Conservation (phyloP, 2,888 invertebrate genomes). For the Dascillus cervinus region DNA sequence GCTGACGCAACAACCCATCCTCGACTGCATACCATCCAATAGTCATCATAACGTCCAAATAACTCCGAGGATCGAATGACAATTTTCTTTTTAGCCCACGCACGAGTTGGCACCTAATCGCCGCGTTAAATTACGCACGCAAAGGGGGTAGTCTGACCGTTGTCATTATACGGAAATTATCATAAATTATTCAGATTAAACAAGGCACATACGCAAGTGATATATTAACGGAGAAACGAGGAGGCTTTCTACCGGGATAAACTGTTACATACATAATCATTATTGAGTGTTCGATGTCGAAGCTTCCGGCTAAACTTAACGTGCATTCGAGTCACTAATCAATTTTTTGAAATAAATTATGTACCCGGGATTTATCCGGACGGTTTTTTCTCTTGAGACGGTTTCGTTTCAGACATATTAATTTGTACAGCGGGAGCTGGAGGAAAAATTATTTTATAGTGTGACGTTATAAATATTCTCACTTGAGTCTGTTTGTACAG, state of each 20-base stretch:
- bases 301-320: conserved; percentile 17
- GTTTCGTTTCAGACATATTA: conserved; percentile 6
- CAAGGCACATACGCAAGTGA: conserved; percentile 3
- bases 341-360: conserved; percentile 7
- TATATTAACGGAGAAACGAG: conserved; percentile 7
- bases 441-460: conserved; percentile 8
- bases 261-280: conserved; percentile 9
- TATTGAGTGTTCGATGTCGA: conserved; percentile 8
- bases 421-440: conserved; percentile 8
- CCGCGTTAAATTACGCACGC: no score
- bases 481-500: conserved; percentile 8
- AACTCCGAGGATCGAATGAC: no score
- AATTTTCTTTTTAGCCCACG: no score
- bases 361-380: no score
- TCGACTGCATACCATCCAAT: conserved; percentile 11
- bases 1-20: conserved; percentile 11
- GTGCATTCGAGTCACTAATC: conserved; percentile 21
- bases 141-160: no score
- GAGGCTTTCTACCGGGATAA: conserved; percentile 7
- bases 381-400: conserved; percentile 6
- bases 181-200: no score
- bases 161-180: no score
- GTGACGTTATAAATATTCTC: conserved; percentile 10
- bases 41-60: conserved; percentile 13
- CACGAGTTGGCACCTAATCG: no score